Evolutionary conservation across 2,113 vertebrate genomes (phyloP).

Genomic region (Phoxinus phoxinus): DNA sequence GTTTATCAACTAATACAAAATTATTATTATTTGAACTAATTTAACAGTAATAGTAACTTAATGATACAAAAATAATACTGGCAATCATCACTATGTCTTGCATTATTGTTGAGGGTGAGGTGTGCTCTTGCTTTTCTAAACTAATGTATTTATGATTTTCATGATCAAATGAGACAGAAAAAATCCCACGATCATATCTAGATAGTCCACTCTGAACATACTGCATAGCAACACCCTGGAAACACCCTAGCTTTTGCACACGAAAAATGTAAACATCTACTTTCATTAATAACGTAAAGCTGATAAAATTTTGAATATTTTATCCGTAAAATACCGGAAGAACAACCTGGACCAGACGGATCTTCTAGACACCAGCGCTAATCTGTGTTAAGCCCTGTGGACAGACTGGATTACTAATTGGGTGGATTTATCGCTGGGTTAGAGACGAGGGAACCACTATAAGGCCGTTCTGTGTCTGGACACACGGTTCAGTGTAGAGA

Average conservation of each 20-base stretch:
- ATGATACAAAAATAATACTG: neutral
- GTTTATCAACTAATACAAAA: too few species aligned
- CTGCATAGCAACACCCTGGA: too few species aligned
- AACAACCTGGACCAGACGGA: neutral
- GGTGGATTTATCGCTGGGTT: constrained; percentile 46
- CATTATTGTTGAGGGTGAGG: neutral
- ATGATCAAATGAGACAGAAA: neutral
- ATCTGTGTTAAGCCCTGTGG: constrained; percentile 52
- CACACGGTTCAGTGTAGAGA: neutral
- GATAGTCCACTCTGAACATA: neutral
- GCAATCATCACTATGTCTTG: neutral
- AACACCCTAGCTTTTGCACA: too few species aligned
- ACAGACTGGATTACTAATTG: constrained; percentile 61
- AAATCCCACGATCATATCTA: neutral
- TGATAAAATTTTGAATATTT: neutral
- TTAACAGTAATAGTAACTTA: neutral
- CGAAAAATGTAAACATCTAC: too few species aligned
- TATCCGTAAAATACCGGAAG: neutral
- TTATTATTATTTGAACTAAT: too few species aligned
- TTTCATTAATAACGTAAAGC: too few species aligned
- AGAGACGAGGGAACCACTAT: neutral
- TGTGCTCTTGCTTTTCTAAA: neutral
- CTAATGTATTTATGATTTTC: neutral
- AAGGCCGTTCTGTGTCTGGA: neutral
- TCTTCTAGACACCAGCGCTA: constrained; percentile 44